These are phyloP conservation scores for Amphiduros pacificus DNA, from an alignment of 2,888 invertebrate species.

Conservation along the genomic window DNA sequence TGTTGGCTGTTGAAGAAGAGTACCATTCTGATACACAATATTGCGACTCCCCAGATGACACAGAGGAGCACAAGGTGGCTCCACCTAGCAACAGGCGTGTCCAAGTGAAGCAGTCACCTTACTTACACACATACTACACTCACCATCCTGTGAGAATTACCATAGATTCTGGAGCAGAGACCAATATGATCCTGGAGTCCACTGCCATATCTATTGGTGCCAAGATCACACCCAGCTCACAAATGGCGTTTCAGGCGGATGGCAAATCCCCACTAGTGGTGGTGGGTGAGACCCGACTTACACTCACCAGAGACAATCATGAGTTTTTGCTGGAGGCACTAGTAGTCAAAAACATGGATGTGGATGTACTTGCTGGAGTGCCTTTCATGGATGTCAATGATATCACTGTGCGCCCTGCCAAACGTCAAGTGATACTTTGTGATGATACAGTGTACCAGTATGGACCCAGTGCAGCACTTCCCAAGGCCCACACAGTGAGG, in stretches of 20 bases:
- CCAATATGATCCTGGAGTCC: conserved; percentile 28
- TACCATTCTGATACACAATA: too few species aligned
- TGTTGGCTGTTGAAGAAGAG: too few species aligned
- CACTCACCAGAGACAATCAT: neutral
- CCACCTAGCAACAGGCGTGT: too few species aligned
- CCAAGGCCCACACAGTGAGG: too few species aligned
- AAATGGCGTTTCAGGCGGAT: conserved; percentile 29
- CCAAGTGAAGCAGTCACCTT: conserved; percentile 24
- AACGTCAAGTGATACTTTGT: conserved; percentile 15
- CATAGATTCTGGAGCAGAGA: conserved; percentile 27
- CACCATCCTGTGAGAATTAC: conserved; percentile 25
- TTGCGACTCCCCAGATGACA: too few species aligned
- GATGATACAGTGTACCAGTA: neutral
- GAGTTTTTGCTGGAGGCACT: neutral
- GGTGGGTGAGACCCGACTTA: neutral
- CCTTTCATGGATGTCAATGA: conserved; percentile 34
- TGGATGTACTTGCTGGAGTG: conserved; percentile 27
- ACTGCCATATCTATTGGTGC: conserved; percentile 22
- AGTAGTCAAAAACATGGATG: conserved; percentile 28
- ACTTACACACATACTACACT: conserved; percentile 23
- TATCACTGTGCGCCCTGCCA: conserved; percentile 27
- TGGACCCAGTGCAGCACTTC: too few species aligned
- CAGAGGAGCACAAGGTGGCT: too few species aligned
- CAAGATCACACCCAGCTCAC: conserved; percentile 20
- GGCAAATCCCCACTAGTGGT: conserved; percentile 10